These are phyloP conservation scores for Sphaeridia pumilis DNA, from an alignment of 2,888 invertebrate species.

Conservation along the genomic window DNA sequence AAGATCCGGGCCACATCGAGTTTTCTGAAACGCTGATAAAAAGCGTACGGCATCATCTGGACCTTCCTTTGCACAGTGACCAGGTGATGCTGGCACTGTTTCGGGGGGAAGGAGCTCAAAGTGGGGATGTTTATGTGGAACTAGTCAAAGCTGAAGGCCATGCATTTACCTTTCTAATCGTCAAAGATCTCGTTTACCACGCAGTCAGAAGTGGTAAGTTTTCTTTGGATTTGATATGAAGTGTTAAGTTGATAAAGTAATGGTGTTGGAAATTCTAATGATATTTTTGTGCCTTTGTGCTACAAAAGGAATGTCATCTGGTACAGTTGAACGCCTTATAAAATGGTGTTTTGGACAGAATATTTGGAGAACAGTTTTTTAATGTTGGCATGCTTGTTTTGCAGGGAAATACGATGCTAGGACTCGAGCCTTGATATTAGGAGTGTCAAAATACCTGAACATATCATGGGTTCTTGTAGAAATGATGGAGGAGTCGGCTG, in stretches of 20 bases:
- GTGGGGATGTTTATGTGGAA: slow-evolving; percentile 43
- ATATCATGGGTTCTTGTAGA: slow-evolving; percentile 43
- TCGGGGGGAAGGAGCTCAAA: slow-evolving; percentile 43
- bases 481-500: slow-evolving; percentile 48
- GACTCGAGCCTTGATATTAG: slow-evolving; percentile 48
- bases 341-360: background rate
- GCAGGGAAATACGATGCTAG: slow-evolving; percentile 53
- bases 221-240: background rate
- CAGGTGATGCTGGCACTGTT: slow-evolving; percentile 43
- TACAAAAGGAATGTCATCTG: slow-evolving; percentile 27
- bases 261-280: background rate
- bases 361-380: background rate
- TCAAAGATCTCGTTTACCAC: slow-evolving; percentile 45
- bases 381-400: background rate
- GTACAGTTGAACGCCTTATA: too few relatives aligned
- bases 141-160: slow-evolving; percentile 44
- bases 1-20: slow-evolving; percentile 28
- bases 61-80: slow-evolving; percentile 30
- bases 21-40: slow-evolving; percentile 29
- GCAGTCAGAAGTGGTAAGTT: slow-evolving; percentile 45
- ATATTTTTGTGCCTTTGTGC: slow-evolving; percentile 14
- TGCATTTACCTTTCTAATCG: slow-evolving; percentile 42
- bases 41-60: slow-evolving; percentile 23
- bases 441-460: slow-evolving; percentile 46
- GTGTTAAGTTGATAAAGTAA: too few relatives aligned